These are phyloP conservation scores for Danio rerio DNA, from an alignment of 2,113 vertebrate genomes.

Conservation along the genomic window GRCz12tu NC_133182.1:40248001-40248500, in stretches of 20 bases:
- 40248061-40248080: too few relatives aligned
- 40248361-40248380: slow-evolving; percentile 34
- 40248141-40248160: not conserved
- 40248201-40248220: not conserved
- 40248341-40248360: slow-evolving; percentile 1
- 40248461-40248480: slow-evolving; percentile 15
- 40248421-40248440: not conserved
- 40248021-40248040: too few relatives aligned
- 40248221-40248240: not conserved
- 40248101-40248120: not conserved
- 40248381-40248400: slow-evolving; percentile 7
- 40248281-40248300: not conserved
- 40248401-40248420: slow-evolving; percentile 32
- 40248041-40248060: too few relatives aligned
- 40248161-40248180: not conserved
- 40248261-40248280: not conserved
- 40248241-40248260: not conserved
- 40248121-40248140: not conserved
- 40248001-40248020: too few relatives aligned
- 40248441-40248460: not conserved
- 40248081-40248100: too few relatives aligned
- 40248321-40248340: not conserved
- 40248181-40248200: too few relatives aligned
- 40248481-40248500: not conserved
- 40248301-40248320: slow-evolving; percentile 6